A percentile compares a stretch with the other conserved stretches of the same genome.
Conservation (phyloP, 2,797 vertebrate genomes). For the Pelochelys cantorii region DNA sequence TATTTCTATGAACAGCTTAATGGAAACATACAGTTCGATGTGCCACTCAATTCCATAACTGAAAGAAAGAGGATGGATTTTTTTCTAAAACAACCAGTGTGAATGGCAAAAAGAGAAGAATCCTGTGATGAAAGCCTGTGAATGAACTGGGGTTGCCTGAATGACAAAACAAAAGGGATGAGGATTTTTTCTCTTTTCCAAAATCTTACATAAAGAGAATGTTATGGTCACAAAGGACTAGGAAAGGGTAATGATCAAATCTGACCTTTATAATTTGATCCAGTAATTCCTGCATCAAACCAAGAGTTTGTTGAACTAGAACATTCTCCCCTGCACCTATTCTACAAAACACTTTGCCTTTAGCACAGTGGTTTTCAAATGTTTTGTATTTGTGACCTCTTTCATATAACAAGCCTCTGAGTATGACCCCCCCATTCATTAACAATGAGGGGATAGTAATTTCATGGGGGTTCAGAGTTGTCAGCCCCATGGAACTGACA, state of each 20-base stretch:
- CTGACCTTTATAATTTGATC: conserved; percentile 34
- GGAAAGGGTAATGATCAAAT: conserved; percentile 33
- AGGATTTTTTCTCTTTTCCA: background rate
- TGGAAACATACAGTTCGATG: background rate
- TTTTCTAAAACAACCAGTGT: background rate
- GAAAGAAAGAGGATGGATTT: background rate
- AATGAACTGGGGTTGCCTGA: background rate
- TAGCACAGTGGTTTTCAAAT: background rate
- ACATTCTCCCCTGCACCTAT: background rate
- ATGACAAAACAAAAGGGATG: background rate
- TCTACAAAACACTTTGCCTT: conserved; percentile 3
- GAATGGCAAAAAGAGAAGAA: background rate
- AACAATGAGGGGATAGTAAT: too few relatives aligned
- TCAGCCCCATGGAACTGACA: too few relatives aligned
- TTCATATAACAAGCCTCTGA: too few relatives aligned
- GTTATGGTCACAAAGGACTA: conserved; percentile 19
- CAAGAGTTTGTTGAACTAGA: conserved; percentile 40
- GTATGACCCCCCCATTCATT: too few relatives aligned
- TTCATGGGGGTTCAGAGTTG: too few relatives aligned
- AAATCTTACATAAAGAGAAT: background rate
- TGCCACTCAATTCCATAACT: too few relatives aligned
- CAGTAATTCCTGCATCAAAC: conserved; percentile 42
- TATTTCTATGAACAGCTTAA: background rate
- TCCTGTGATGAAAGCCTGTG: background rate
- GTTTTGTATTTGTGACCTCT: conserved; percentile 16